Conservation (phyloP, 2,888 invertebrate species). For the Phengaris alcon region DNA sequence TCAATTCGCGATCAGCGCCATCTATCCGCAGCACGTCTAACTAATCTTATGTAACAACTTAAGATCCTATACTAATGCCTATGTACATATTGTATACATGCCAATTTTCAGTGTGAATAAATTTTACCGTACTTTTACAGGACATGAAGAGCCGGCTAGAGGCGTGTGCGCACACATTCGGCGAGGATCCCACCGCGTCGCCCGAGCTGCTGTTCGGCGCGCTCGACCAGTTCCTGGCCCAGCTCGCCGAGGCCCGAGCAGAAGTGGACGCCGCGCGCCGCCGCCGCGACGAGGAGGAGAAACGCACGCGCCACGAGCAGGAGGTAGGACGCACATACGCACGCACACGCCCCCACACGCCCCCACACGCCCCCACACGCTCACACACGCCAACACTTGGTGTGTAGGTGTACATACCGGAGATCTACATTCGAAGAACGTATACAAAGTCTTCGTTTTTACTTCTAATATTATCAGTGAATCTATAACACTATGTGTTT, state of each 20-base stretch:
- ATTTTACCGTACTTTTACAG: constrained; percentile 42
- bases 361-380: no score
- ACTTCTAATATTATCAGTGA: no score
- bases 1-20: no score
- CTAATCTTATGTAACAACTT: no score
- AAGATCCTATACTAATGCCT: no score
- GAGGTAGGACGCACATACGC: constrained; percentile 68
- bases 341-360: no score
- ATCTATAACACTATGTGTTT: no score
- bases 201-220: constrained; percentile 97
- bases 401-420: no score
- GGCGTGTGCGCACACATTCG: constrained; percentile 91
- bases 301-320: constrained; percentile 91
- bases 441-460: no score
- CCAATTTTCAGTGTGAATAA: background rate
- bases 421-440: no score
- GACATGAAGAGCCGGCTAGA: constrained; percentile 97
- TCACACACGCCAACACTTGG: background rate
- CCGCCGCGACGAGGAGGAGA: constrained; percentile 93
- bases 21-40: no score
- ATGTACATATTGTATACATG: no score
- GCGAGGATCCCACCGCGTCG: constrained; percentile 92
- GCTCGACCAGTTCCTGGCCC: constrained; percentile 91
- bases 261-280: constrained; percentile 93
- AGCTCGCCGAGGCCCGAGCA: constrained; percentile 89